These are phyloP conservation scores for Drosophila niveifrons DNA, from an alignment of 2,888 invertebrate genomes.

Conservation along the genomic window DNA sequence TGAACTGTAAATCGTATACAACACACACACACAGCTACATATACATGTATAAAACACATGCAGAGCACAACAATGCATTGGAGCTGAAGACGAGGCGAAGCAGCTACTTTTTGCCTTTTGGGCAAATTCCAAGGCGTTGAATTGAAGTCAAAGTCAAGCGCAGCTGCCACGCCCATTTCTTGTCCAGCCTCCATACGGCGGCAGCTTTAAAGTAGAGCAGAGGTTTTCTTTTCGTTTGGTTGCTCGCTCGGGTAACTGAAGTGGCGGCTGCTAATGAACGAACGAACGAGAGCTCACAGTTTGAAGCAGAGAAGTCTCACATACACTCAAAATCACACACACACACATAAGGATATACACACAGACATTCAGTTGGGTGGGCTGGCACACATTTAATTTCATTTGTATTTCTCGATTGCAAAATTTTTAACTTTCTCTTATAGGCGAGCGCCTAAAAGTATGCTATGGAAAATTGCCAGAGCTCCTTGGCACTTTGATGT, in stretches of 20 bases:
- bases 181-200: background rate
- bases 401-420: slow-evolving; percentile 71
- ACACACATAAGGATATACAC: slow-evolving; percentile 14
- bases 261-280: slow-evolving; percentile 55
- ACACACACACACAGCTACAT: slow-evolving; percentile 14
- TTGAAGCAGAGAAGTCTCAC: slow-evolving; percentile 33
- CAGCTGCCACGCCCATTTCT: slow-evolving; percentile 25
- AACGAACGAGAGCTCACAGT: slow-evolving; percentile 43
- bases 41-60: background rate
- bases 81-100: slow-evolving; percentile 12
- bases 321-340: slow-evolving; percentile 9
- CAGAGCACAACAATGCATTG: slow-evolving; percentile 9
- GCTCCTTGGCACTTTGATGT: slow-evolving; percentile 68
- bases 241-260: slow-evolving; percentile 18
- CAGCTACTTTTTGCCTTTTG: slow-evolving; percentile 41
- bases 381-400: slow-evolving; percentile 58
- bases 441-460: slow-evolving; percentile 47
- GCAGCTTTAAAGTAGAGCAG: slow-evolving; percentile 8
- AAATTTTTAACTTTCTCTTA: slow-evolving; percentile 47
- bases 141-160: slow-evolving; percentile 67
- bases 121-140: slow-evolving; percentile 71
- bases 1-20: slow-evolving; percentile 54
- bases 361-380: slow-evolving; percentile 7
- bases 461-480: slow-evolving; percentile 60
- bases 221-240: slow-evolving; percentile 1